Evolutionary conservation across 2,888 invertebrate genomes (phyloP).

Genomic region (Nycteola revayana): DNA sequence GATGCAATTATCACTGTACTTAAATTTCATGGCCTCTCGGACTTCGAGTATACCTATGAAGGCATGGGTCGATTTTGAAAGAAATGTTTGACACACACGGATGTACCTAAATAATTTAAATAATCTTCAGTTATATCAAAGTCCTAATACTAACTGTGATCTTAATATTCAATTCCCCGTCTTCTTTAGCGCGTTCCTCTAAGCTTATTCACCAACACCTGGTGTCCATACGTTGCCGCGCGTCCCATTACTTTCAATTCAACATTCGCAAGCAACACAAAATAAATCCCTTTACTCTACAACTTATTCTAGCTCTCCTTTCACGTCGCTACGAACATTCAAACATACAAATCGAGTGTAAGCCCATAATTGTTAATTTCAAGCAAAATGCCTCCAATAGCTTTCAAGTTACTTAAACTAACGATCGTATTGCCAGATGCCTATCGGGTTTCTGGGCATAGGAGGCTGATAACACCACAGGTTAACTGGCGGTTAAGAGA

Average conservation of each 20-base stretch:
- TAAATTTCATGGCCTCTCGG: too few relatives aligned
- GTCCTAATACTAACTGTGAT: too few relatives aligned
- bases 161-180: too few relatives aligned
- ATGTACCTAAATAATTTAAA: too few relatives aligned
- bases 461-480: slow-evolving; percentile 32
- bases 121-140: too few relatives aligned
- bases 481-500: slow-evolving; percentile 20
- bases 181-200: slow-evolving; percentile 1
- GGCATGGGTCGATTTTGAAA: too few relatives aligned
- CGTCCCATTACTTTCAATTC: slow-evolving; percentile 25
- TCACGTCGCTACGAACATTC: slow-evolving; percentile 40
- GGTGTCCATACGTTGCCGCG: slow-evolving; percentile 14
- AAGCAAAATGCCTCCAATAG: slow-evolving; percentile 73
- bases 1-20: too few relatives aligned
- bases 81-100: too few relatives aligned
- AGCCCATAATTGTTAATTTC: slow-evolving; percentile 77
- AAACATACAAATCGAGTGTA: slow-evolving; percentile 68
- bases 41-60: too few relatives aligned
- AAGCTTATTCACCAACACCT: slow-evolving; percentile 18
- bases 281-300: slow-evolving; percentile 33
- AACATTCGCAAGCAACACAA: slow-evolving; percentile 23
- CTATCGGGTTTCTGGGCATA: slow-evolving; percentile 75
- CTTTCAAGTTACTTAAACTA: slow-evolving; percentile 71
- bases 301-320: slow-evolving; percentile 42
- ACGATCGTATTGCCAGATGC: slow-evolving; percentile 76